Percentiles rank a stretch among this genome's conserved stretches.
These are phyloP conservation scores for Drosophila prostipennis DNA, from an alignment of 2,888 invertebrate species.

Conservation along the genomic window DNA sequence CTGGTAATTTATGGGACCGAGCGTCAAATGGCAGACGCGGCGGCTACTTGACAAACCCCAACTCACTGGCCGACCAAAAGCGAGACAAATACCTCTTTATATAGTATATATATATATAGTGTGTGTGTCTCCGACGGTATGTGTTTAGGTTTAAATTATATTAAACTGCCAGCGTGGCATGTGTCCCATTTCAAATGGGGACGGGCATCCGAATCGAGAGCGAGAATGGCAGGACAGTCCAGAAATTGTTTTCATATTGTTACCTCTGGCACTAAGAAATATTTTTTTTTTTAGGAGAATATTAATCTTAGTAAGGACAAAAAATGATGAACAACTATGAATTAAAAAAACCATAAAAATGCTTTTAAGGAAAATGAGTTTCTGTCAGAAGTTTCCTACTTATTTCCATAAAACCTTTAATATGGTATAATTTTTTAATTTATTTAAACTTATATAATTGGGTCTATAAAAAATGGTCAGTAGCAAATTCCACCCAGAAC, in stretches of 20 bases:
- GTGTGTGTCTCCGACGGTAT: conserved; percentile 52
- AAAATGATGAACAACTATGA: too few relatives aligned
- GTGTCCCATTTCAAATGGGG: conserved; percentile 65
- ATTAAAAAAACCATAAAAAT: too few relatives aligned
- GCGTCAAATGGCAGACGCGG: conserved; percentile 75
- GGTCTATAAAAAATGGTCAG: too few relatives aligned
- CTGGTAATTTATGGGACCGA: conserved; percentile 69
- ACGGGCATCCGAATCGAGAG: conserved; percentile 39
- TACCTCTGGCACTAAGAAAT: conserved; percentile 35
- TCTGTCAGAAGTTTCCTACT: too few relatives aligned
- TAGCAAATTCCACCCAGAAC: too few relatives aligned
- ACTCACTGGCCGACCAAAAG: conserved; percentile 31
- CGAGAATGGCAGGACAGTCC: conserved; percentile 48
- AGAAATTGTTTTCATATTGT: conserved; percentile 72
- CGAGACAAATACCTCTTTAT: conserved; percentile 31
- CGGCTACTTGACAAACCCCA: conserved; percentile 73
- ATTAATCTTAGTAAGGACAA: too few relatives aligned
- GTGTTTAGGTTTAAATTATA: conserved; percentile 79
- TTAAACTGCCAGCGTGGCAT: conserved; percentile 74
- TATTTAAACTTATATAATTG: too few relatives aligned
- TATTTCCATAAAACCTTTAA: too few relatives aligned
- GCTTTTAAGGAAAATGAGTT: too few relatives aligned
- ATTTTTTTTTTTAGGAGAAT: neutral
- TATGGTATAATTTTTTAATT: neutral
- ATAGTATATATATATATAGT: conserved; percentile 2